Conservation (phyloP, 2,797 vertebrate genomes). For the Corythornis leucogaster region DNA sequence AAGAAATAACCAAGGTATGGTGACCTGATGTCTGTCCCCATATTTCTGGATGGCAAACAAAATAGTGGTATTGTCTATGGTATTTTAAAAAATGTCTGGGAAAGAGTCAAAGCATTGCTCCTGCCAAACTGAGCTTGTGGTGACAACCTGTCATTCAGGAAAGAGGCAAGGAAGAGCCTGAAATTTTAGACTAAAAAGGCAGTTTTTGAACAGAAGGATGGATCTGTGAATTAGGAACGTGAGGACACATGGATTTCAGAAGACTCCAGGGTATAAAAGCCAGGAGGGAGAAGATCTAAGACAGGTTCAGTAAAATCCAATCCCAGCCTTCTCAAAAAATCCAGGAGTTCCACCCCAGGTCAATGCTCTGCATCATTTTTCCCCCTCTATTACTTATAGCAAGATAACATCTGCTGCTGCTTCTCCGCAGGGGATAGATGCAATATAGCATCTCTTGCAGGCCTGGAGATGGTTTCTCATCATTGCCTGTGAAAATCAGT, state of each 20-base stretch:
- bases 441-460: neutral
- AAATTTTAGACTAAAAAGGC: neutral
- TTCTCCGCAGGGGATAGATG: accelerated
- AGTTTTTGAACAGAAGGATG: neutral
- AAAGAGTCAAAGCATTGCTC: neutral
- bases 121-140: neutral
- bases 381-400: neutral
- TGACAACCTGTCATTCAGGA: neutral
- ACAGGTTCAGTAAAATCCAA: neutral
- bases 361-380: neutral
- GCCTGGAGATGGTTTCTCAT: neutral
- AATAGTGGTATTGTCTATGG: neutral
- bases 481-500: neutral
- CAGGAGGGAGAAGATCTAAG: neutral
- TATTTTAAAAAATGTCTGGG: neutral
- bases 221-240: neutral
- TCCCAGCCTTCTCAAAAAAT: neutral
- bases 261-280: neutral
- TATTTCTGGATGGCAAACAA: neutral
- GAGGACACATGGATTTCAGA: accelerated
- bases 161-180: neutral
- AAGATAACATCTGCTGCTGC: neutral
- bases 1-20: neutral
- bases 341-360: neutral
- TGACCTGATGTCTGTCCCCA: neutral